Percentiles rank a stretch among this genome's conserved stretches.
phyloP scores from a whole-genome alignment of 2,113 vertebrate genomes.

The Rhombomys opimus region DNA sequence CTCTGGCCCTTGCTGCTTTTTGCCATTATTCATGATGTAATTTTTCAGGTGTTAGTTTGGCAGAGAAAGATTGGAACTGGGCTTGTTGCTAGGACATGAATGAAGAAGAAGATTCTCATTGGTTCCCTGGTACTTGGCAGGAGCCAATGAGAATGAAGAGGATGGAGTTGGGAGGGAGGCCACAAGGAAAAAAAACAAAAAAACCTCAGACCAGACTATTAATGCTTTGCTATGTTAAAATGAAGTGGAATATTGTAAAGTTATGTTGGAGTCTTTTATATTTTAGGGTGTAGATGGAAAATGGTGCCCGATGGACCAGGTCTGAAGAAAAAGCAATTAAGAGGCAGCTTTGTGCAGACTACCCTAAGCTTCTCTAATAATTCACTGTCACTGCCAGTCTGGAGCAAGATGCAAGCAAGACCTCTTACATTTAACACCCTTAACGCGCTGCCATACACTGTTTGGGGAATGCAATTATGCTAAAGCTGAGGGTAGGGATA shows the following conservation, averaged over 20 bases:
- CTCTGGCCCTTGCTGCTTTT: slow-evolving; percentile 87
- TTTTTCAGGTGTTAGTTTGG: slow-evolving; percentile 93
- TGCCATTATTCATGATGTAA: slow-evolving; percentile 92
- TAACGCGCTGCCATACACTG: neutral
- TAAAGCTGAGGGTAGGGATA: neutral
- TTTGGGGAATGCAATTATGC: neutral
- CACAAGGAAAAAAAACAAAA: neutral
- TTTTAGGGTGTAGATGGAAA: slow-evolving; percentile 51
- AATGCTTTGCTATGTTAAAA: slow-evolving; percentile 92
- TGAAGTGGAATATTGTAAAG: slow-evolving; percentile 64
- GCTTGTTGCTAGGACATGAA: slow-evolving; percentile 97
- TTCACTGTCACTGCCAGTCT: slow-evolving; percentile 21
- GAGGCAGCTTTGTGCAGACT: slow-evolving; percentile 49
- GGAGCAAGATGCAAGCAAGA: slow-evolving; percentile 52
- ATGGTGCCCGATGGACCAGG: slow-evolving; percentile 57
- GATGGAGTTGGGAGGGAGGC: slow-evolving; percentile 71
- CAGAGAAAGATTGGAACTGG: slow-evolving; percentile 86
- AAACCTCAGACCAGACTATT: slow-evolving; percentile 88
- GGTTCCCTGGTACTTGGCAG: slow-evolving; percentile 84
- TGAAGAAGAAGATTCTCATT: slow-evolving; percentile 88
- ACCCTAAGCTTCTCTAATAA: slow-evolving; percentile 73
- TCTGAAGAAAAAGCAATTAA: slow-evolving; percentile 70
- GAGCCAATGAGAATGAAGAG: slow-evolving; percentile 88
- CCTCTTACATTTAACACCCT: slow-evolving; percentile 56
- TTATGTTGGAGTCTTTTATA: slow-evolving; percentile 1